phyloP scores from a whole-genome alignment of 1,140 invertebrate genomes.

The Lasioglossum albipes region DNA sequence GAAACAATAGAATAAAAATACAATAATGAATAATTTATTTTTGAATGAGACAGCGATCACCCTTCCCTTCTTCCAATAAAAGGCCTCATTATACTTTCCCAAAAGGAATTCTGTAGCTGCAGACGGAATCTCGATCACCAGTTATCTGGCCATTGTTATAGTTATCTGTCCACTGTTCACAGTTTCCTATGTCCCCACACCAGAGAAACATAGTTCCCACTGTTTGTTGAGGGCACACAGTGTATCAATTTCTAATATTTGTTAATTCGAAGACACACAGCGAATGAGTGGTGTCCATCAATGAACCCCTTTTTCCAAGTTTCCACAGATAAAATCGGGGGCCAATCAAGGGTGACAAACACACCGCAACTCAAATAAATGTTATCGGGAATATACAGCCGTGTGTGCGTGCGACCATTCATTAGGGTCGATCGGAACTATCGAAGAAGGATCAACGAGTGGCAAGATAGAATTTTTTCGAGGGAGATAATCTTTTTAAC shows the following conservation, averaged over 20 bases:
- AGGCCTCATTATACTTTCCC: not conserved
- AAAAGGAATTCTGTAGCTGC: not conserved
- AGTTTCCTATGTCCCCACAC: not conserved
- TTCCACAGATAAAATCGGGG: not conserved
- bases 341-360: not conserved
- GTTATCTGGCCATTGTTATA: not conserved
- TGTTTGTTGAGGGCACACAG: constrained; percentile 3
- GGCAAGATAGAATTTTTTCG: too few species aligned
- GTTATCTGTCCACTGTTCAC: constrained; percentile 6
- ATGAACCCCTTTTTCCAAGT: not conserved
- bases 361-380: not conserved
- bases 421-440: too few species aligned
- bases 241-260: constrained; percentile 18
- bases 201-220: not conserved
- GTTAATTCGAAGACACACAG: constrained; percentile 5
- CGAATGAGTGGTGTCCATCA: not conserved
- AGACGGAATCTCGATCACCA: not conserved
- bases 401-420: too few species aligned
- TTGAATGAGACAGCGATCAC: too few species aligned
- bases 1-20: too few species aligned
- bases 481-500: too few species aligned
- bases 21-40: too few species aligned
- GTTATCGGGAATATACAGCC: not conserved
- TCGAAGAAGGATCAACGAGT: too few species aligned
- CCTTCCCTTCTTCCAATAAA: not conserved